Conservation (phyloP, 2,797 vertebrate species). For the Luscinia luscinia region DNA sequence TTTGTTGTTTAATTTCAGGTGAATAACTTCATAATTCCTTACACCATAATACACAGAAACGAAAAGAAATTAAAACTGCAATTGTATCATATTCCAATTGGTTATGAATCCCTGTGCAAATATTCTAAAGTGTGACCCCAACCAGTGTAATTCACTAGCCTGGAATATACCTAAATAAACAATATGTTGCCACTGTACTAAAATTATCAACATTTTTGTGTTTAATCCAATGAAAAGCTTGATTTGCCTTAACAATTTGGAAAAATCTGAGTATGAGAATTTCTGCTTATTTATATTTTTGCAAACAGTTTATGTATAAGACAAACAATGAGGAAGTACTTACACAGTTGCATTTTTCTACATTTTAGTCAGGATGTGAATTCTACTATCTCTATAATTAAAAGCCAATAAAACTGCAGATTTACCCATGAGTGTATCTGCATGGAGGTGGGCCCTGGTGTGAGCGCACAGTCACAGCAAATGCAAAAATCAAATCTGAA, state of each 20-base stretch:
- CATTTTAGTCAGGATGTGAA: slow-evolving; percentile 59
- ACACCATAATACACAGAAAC: rapidly evolving
- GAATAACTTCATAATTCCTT: neutral
- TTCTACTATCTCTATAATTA: slow-evolving; percentile 60
- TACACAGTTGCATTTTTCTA: slow-evolving; percentile 64
- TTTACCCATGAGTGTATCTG: slow-evolving; percentile 31
- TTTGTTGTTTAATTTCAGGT: neutral
- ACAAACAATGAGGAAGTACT: slow-evolving; percentile 58
- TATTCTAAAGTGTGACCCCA: neutral
- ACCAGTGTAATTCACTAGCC: neutral
- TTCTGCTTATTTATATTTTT: neutral
- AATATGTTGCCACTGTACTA: neutral
- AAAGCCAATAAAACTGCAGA: slow-evolving; percentile 62
- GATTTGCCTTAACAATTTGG: neutral
- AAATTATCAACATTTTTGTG: neutral
- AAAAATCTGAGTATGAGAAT: neutral
- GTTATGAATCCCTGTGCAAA: neutral
- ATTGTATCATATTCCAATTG: neutral
- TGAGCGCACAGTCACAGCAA: slow-evolving; percentile 4
- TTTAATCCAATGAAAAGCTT: neutral
- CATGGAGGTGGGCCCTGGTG: neutral
- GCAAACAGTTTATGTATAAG: neutral
- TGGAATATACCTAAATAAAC: neutral
- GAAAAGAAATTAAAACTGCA: neutral
- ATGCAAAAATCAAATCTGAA: slow-evolving; percentile 31